Evolutionary conservation across 2,888 invertebrate genomes (phyloP), one percentile per base, ranked within the genome.

Genomic region (Thumatha senex): DNA sequence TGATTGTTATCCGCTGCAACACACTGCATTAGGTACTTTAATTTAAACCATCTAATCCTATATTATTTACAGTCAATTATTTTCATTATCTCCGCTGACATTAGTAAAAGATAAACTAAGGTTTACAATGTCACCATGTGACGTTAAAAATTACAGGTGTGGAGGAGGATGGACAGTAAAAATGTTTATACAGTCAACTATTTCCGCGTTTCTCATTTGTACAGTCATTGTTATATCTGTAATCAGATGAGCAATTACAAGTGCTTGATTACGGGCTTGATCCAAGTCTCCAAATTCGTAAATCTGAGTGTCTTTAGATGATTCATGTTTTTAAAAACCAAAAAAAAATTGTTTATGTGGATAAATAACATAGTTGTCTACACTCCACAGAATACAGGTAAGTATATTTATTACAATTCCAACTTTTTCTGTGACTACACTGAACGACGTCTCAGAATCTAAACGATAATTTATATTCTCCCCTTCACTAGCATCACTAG

Each of bases 41-140:
- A 24, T 24, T 24, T 81, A 81, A 80, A 83, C 84, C 86, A 76
- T 78, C 86, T 90, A 88, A 90, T 90, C 87, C 85, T 75, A 78
- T 85, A 87, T 89, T 89, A 91, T 90, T 89, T 87, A 70, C 76
- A 84, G 67, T 76, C 86, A 67, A 90, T 90, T 90, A 90, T 90
- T 86, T 84, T 84, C 86, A 90, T 90, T 89, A 90, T 84, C 76
- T 86, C 74, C 69, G 80, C 80, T 86, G 82, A 84, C 86, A 82
- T 79, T 72, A 78, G 76, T 81, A 81, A n/a, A n/a, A 82, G 82
- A 84, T 81, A 80, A 82, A 80, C 78, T 72, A 76, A 81, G 79
- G 82, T 86, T 82, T 80, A 89, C 84, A 88, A 84, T 89, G 89
- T 87, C 89, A 86, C 80, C 62, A 69, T 59, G 63, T 88, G 3